phyloP scores from a whole-genome alignment of 2,888 invertebrate genomes.

The Rhamphomyia laevipes region DNA sequence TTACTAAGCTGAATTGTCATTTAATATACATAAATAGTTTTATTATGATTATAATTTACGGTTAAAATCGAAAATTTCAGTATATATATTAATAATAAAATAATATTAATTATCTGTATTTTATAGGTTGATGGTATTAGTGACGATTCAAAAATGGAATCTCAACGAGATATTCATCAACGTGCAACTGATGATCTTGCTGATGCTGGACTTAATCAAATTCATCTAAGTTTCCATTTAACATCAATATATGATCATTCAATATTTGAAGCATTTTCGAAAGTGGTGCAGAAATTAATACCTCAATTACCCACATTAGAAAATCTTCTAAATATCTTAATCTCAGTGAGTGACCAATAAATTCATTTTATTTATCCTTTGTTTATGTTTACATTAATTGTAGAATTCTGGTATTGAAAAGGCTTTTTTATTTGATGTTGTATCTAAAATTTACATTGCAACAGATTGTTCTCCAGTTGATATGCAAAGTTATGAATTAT shows the following conservation, averaged over 20 bases:
- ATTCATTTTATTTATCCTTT: neutral
- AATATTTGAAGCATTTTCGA: constrained; percentile 99
- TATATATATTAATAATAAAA: too few species aligned
- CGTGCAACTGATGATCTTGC: constrained; percentile 88
- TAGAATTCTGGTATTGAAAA: constrained; percentile 99
- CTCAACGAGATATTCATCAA: constrained; percentile 96
- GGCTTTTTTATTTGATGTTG: constrained; percentile 98
- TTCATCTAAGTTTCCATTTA: constrained; percentile 86
- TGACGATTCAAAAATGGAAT: constrained; percentile 98
- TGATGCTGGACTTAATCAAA: constrained; percentile 78
- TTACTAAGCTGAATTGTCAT: too few species aligned
- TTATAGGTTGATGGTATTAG: constrained; percentile 86
- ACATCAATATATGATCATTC: constrained; percentile 99
- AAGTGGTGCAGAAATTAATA: constrained; percentile 98
- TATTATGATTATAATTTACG: neutral
- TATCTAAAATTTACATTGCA: constrained; percentile 99
- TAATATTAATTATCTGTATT: constrained; percentile 7
- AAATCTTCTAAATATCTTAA: constrained; percentile 92
- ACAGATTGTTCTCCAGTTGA: constrained; percentile 98
- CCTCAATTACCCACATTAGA: constrained; percentile 94
- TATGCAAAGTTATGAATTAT: constrained; percentile 98
- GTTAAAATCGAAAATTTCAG: neutral
- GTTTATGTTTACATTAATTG: constrained; percentile 22
- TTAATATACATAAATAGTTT: too few species aligned
- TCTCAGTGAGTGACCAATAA: constrained; percentile 60